A percentile compares a stretch with the other conserved stretches of the same genome.
Evolutionary conservation across 2,113 vertebrate genomes (phyloP).

Genomic region (Erpornis zantholeuca): DNA sequence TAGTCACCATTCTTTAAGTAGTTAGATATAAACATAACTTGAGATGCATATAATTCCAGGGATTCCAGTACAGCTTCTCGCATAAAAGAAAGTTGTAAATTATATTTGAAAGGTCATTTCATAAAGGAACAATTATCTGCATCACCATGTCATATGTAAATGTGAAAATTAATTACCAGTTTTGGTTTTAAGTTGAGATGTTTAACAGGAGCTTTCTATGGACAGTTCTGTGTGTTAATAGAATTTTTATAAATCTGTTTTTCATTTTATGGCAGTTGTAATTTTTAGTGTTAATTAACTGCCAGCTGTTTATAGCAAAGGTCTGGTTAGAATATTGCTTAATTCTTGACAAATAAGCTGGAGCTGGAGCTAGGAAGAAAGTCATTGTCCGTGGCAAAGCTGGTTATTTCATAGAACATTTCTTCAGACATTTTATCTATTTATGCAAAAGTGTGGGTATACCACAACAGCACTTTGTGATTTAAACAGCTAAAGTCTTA

Average conservation of each 20-base stretch:
- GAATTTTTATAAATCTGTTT: neutral
- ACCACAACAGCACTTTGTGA: neutral
- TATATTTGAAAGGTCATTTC: neutral
- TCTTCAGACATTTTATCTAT: neutral
- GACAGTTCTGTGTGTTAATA: neutral
- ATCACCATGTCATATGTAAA: neutral
- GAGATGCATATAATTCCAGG: neutral
- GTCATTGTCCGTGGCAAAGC: neutral
- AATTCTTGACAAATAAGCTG: neutral
- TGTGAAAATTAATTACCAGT: neutral
- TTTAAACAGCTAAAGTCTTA: neutral
- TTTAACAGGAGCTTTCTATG: neutral
- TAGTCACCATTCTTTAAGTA: neutral
- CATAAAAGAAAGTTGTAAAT: neutral
- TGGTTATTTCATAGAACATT: neutral
- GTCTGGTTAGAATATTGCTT: neutral
- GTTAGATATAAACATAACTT: neutral
- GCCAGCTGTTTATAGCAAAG: neutral
- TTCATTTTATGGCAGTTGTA: neutral
- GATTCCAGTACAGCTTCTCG: neutral
- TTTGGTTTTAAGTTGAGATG: neutral
- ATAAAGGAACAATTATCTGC: neutral
- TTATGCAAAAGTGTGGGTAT: neutral
- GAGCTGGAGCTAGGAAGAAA: neutral
- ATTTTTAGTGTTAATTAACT: constrained; percentile 16